Evolutionary conservation across 1,140 invertebrate species (phyloP).

Genomic region (Aphidius ervi): DNA sequence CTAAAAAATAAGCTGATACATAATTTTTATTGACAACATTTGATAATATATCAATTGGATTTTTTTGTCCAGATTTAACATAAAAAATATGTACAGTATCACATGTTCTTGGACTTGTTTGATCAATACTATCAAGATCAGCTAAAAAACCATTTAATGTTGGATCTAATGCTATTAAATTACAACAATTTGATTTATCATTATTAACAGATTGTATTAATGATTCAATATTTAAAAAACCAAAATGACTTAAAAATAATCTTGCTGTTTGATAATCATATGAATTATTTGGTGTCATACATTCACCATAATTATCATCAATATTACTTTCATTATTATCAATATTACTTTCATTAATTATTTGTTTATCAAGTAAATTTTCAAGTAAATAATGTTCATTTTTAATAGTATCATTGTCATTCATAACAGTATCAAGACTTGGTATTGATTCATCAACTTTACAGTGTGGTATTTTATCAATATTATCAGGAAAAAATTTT

Average conservation of each 20-base stretch:
- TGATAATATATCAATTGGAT: conserved; percentile 71
- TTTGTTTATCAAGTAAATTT: conserved; percentile 45
- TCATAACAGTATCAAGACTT: conserved; percentile 67
- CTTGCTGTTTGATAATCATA: conserved; percentile 92
- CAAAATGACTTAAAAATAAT: conserved; percentile 91
- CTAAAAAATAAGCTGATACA: conserved; percentile 70
- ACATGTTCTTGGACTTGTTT: conserved; percentile 76
- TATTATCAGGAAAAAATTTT: conserved; percentile 77
- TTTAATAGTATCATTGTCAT: conserved; percentile 53
- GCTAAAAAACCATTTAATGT: conserved; percentile 65
- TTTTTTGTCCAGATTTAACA: conserved; percentile 78
- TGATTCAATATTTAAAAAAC: conserved; percentile 77
- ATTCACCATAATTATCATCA: conserved; percentile 62
- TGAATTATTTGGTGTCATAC: conserved; percentile 73
- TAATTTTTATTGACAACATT: conserved; percentile 63
- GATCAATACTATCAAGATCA: conserved; percentile 73
- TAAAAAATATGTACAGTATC: conserved; percentile 96
- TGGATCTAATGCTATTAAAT: conserved; percentile 73
- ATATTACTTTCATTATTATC: conserved; percentile 49
- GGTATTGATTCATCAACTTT: conserved; percentile 79
- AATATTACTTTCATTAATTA: conserved; percentile 55
- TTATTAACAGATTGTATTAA: conserved; percentile 45
- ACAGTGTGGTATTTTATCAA: conserved; percentile 74
- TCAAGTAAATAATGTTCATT: conserved; percentile 50
- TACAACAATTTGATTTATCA: conserved; percentile 52